Percentiles rank a stretch among this genome's conserved stretches.
Conservation (phyloP, 2,797 vertebrate genomes). For the Vultur gryphus region DNA sequence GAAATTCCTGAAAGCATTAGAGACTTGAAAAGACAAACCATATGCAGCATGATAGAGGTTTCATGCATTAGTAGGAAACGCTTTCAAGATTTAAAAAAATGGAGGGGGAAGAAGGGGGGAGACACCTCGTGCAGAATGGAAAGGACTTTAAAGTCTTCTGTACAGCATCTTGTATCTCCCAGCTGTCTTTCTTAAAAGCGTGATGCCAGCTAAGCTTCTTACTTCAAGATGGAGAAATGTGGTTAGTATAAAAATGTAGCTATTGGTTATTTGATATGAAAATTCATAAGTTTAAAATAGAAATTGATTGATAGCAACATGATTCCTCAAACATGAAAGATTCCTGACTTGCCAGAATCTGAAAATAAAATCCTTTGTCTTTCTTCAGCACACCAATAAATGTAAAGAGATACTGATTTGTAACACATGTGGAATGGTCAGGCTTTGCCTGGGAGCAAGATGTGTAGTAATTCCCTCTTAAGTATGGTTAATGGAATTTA, state of each 20-base stretch:
- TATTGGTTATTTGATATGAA: not conserved
- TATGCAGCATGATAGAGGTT: constrained; percentile 31
- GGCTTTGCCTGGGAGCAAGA: constrained; percentile 54
- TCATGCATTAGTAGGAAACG: constrained; percentile 50
- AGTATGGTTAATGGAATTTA: constrained; percentile 44
- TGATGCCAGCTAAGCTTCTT: not conserved
- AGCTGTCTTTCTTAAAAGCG: not conserved
- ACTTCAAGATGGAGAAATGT: not conserved
- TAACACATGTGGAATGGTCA: constrained; percentile 25
- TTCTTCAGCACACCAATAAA: not conserved
- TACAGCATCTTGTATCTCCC: not conserved
- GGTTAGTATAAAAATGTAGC: not conserved
- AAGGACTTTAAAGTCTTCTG: not conserved
- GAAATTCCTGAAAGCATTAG: constrained; percentile 68
- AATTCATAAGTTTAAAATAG: not conserved
- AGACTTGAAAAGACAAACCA: constrained; percentile 68
- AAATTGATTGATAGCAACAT: not conserved
- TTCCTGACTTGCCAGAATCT: not conserved
- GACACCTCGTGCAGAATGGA: not conserved
- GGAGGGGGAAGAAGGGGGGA: not conserved
- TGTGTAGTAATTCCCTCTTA: constrained; percentile 45
- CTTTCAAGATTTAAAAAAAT: constrained; percentile 49
- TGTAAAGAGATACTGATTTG: constrained; percentile 38
- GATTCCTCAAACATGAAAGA: not conserved
- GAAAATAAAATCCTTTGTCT: constrained; percentile 13